Conservation (phyloP, 2,888 invertebrate genomes). For the Tachystola acroxantha region DNA sequence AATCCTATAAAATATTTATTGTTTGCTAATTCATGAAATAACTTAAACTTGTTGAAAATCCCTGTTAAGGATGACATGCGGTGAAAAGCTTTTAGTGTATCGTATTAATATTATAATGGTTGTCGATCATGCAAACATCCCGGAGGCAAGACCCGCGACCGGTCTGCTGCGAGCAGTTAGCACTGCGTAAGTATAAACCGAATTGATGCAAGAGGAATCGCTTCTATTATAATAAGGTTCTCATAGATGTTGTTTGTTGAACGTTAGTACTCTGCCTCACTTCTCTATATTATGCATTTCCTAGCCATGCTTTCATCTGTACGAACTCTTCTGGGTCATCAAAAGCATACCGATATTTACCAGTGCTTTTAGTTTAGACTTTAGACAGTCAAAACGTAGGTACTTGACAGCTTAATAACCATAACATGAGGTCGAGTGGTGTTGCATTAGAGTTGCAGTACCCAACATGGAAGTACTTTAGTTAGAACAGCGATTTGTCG, state of each 20-base stretch:
- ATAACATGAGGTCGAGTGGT: conserved; percentile 18
- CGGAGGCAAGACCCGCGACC: conserved; percentile 61
- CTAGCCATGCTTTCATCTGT: conserved; percentile 59
- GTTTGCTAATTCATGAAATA: too few species aligned
- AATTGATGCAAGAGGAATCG: conserved; percentile 64
- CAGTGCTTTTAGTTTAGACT: conserved; percentile 45
- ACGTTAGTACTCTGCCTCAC: conserved; percentile 47
- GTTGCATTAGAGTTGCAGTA: background rate
- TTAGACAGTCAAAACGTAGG: conserved; percentile 28
- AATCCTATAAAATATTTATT: too few species aligned
- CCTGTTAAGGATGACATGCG: conserved; percentile 42
- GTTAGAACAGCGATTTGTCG: background rate
- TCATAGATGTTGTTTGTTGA: conserved; percentile 65
- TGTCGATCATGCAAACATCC: conserved; percentile 74
- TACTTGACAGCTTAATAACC: conserved; percentile 41
- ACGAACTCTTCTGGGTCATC: conserved; percentile 39
- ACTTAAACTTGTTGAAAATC: conserved; percentile 53
- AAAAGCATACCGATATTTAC: conserved; percentile 42
- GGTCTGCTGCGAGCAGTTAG: conserved; percentile 58
- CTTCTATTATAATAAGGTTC: conserved; percentile 47
- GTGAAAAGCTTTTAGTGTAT: conserved; percentile 62
- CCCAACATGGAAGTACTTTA: background rate
- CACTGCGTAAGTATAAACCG: conserved; percentile 66
- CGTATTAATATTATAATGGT: conserved; percentile 76
- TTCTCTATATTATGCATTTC: conserved; percentile 63